Evolutionary conservation across 2,113 vertebrate genomes (phyloP).

Genomic region (Daphoenositta chrysoptera): DNA sequence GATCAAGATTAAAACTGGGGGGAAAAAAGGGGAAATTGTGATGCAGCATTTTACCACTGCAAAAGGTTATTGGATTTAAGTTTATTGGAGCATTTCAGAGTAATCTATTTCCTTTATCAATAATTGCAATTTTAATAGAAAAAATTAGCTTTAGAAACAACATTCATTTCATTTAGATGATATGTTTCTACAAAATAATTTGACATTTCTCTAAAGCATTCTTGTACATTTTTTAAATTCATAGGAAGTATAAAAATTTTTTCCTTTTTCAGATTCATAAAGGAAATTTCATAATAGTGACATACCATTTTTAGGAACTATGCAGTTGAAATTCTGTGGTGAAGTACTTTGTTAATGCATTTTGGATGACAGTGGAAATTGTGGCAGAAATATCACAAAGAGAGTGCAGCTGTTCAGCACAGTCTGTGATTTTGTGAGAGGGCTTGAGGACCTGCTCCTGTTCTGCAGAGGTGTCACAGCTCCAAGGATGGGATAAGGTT

Average conservation of each 20-base stretch:
- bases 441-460: background rate
- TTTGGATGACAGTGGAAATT: background rate
- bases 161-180: background rate
- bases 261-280: background rate
- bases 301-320: background rate
- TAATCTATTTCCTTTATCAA: background rate
- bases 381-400: background rate
- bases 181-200: background rate
- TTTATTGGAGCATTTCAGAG: background rate
- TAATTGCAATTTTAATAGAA: background rate
- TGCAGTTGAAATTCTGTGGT: background rate
- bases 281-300: background rate
- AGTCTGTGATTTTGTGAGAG: background rate
- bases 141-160: background rate
- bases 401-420: background rate
- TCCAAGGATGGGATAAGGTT: background rate
- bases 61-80: background rate
- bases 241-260: background rate
- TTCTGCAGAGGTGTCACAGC: background rate
- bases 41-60: background rate
- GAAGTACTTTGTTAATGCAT: background rate
- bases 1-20: background rate
- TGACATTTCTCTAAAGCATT: background rate
- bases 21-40: background rate
- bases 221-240: background rate